Percentiles rank a stretch among this genome's conserved stretches.
Evolutionary conservation across 2,113 vertebrate species (phyloP).

Genomic region (Danionella cerebrum): DNA sequence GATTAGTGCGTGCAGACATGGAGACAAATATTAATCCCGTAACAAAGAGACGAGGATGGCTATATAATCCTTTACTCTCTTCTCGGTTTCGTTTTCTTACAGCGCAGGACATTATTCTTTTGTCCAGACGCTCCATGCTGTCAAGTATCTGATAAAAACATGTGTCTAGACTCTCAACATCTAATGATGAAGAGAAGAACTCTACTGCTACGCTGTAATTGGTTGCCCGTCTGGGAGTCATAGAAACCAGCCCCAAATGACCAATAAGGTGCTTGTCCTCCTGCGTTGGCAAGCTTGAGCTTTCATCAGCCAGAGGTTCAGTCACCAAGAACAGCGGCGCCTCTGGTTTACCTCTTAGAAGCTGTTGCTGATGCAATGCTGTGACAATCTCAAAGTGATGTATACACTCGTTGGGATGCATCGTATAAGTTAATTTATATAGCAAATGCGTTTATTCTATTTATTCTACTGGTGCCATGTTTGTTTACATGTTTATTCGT

Average conservation of each 20-base stretch:
- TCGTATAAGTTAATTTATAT: not conserved
- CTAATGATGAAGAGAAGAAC: slow-evolving; percentile 50
- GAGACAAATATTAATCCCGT: slow-evolving; percentile 24
- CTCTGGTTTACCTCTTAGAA: slow-evolving; percentile 4
- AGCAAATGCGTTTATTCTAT: not conserved
- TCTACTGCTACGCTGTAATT: slow-evolving; percentile 53
- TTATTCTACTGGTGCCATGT: no score
- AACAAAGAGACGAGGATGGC: slow-evolving; percentile 46
- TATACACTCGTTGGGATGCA: slow-evolving; percentile 39
- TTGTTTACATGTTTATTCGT: no score
- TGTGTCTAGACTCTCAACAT: slow-evolving; percentile 51
- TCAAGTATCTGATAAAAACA: slow-evolving; percentile 53
- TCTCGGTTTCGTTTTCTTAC: slow-evolving; percentile 39
- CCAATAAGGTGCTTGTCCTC: slow-evolving; percentile 38
- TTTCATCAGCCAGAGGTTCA: slow-evolving; percentile 20
- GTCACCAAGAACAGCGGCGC: not conserved
- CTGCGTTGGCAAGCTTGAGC: slow-evolving; percentile 32
- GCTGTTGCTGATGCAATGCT: not conserved
- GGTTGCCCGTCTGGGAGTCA: slow-evolving; percentile 46
- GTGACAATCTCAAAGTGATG: not conserved
- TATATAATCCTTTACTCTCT: not conserved
- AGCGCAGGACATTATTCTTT: slow-evolving; percentile 50
- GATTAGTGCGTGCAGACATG: slow-evolving; percentile 56
- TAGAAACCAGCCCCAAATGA: slow-evolving; percentile 13
- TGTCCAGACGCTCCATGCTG: not conserved